Percentiles rank a stretch among this genome's conserved stretches.
Evolutionary conservation across 2,888 invertebrate genomes (phyloP).

Genomic region (Mongoloraphidia duomilia): DNA sequence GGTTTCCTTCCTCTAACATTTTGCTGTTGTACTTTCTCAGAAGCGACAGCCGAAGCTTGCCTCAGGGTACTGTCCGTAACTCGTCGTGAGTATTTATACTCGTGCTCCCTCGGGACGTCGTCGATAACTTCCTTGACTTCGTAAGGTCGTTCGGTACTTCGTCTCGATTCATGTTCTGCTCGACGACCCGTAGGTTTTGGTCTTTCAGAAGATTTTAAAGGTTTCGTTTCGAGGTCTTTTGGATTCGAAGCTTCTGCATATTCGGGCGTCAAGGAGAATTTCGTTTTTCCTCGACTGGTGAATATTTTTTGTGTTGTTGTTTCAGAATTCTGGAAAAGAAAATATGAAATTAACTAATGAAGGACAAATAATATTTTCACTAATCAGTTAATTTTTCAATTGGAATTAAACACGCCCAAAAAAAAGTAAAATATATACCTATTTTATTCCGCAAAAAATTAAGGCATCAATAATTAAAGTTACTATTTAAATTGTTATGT

Average conservation of each 20-base stretch:
- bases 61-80: not conserved
- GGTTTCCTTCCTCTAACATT: constrained; percentile 3
- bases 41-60: not conserved
- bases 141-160: constrained; percentile 16
- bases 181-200: constrained; percentile 16
- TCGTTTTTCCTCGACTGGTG: constrained; percentile 23
- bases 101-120: constrained; percentile 23
- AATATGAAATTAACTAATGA: too few relatives aligned
- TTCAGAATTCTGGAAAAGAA: too few relatives aligned
- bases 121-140: constrained; percentile 28
- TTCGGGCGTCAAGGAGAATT: constrained; percentile 24
- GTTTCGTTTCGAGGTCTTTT: constrained; percentile 9
- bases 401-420: too few relatives aligned
- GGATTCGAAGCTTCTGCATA: constrained; percentile 15
- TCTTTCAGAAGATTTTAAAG: constrained; percentile 8
- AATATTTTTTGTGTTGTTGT: too few relatives aligned
- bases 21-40: constrained; percentile 1
- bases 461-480: too few relatives aligned
- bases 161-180: constrained; percentile 9
- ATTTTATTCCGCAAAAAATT: too few relatives aligned
- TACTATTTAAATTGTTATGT: too few relatives aligned
- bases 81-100: not conserved
- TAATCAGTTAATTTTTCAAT: too few relatives aligned
- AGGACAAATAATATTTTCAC: too few relatives aligned
- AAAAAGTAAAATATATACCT: too few relatives aligned